Evolutionary conservation across 2,888 invertebrate species (phyloP).

Genomic region (Caenorhabditis zanzibari): DNA sequence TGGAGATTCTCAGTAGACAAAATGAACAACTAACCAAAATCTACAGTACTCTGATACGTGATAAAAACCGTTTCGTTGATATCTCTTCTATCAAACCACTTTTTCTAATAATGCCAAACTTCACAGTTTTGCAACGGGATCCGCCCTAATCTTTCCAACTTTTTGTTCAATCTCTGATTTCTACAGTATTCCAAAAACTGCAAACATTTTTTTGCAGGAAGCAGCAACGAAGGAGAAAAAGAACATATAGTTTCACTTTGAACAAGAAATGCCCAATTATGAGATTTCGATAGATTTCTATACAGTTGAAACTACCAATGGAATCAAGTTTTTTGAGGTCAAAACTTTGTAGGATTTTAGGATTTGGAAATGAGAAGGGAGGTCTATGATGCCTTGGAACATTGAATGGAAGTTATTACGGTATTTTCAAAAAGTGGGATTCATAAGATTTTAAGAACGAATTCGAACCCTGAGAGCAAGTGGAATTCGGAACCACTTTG

Average conservation of each 20-base stretch:
- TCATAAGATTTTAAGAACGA: not conserved
- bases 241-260: slow-evolving; percentile 19
- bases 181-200: slow-evolving; percentile 11
- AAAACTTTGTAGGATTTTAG: slow-evolving; percentile 31
- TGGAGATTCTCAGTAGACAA: no score
- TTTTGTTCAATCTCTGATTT: slow-evolving; percentile 4
- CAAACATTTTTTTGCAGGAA: slow-evolving; percentile 1
- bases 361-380: slow-evolving; percentile 40
- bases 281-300: slow-evolving; percentile 14
- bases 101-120: slow-evolving; percentile 46
- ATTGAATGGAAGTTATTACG: not conserved
- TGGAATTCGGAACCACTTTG: no score
- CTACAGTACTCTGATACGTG: slow-evolving; percentile 29
- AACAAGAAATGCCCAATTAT: slow-evolving; percentile 10
- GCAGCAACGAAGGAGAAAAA: slow-evolving; percentile 7
- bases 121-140: slow-evolving; percentile 17
- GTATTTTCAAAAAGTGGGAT: not conserved
- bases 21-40: not conserved
- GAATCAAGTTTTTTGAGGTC: slow-evolving; percentile 35
- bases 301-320: slow-evolving; percentile 21
- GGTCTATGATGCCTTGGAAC: slow-evolving; percentile 7
- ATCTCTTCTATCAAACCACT: slow-evolving; percentile 10
- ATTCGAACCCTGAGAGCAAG: no score
- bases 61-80: slow-evolving; percentile 2
- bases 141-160: slow-evolving; percentile 6